Evolutionary conservation across 2,888 invertebrate species (phyloP), one percentile per base, ranked within the genome.

Genomic region (Dermolepida albohirtum): DNA sequence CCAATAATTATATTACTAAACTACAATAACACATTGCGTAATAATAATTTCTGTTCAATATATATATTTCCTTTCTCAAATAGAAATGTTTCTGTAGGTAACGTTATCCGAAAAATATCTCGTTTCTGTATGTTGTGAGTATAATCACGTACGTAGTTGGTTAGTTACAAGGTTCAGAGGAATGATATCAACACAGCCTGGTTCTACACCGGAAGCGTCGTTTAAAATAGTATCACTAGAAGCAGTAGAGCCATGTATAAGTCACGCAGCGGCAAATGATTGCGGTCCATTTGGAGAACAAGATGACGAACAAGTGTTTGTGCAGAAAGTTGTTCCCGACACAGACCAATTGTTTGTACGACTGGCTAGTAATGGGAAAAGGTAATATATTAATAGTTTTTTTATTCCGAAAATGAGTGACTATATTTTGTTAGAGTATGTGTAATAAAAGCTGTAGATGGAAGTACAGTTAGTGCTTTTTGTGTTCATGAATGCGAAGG

Each of bases 111-210:
- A 98, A 81, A 96, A 96, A 85, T 96, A 96, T 84, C 85, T 98
- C 51, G 94, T 98, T 43, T 97, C 97, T 0, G 96, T 97, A 40
- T 99, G 98, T 84, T 94, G 95, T 72, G 98, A 98, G 80, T 98
- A 97, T 84, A 97, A 98, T 84, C 98, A 99, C 82, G 98, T 98
- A 10, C 87, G 98, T 27, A 96, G 96, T 63, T 99, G 98, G 98
- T 92, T 94, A 17, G 95, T 99, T 52, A 98, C 97, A 0, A 88
- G 98, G 70, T 99, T 99, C 83, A 88, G 98, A 43, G 98, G 98
- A 7, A 98, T 98, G 97, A 95, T 99, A 72, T 97, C 96, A 47
- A 99, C 98, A 0, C 98, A 99, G 82, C 99, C 98, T 0, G 98
- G 98, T 4, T 97, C 97, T 6, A 97, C 96, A 47, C 97, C 98